Percentiles rank a stretch among this genome's conserved stretches.
Conservation (phyloP, 2,797 vertebrate species). For the Acanthurus leucopareius region DNA sequence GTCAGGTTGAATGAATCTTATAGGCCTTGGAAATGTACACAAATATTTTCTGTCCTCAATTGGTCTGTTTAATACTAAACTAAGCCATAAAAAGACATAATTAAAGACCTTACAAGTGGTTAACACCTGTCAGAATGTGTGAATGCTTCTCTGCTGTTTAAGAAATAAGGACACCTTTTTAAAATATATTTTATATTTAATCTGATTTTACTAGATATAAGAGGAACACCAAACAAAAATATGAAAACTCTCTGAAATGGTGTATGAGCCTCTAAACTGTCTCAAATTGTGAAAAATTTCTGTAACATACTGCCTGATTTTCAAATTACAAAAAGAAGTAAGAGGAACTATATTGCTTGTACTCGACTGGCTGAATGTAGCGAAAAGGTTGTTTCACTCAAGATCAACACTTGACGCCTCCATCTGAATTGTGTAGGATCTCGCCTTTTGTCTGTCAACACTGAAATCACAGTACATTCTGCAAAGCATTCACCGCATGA, state of each 20-base stretch:
- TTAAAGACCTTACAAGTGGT: not conserved
- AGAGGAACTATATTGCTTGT: not conserved
- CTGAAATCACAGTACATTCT: too few relatives aligned
- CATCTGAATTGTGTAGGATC: too few relatives aligned
- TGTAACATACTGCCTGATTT: not conserved
- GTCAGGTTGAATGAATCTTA: not conserved
- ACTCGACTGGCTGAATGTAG: not conserved
- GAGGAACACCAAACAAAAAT: not conserved
- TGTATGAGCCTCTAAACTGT: not conserved
- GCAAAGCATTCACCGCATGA: too few relatives aligned
- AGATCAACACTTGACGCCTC: not conserved
- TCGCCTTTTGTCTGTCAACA: too few relatives aligned
- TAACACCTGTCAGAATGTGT: constrained; percentile 1
- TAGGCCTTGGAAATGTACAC: not conserved
- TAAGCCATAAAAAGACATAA: not conserved
- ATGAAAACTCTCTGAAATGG: not conserved
- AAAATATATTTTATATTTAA: not conserved
- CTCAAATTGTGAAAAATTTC: not conserved
- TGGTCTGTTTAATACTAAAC: not conserved
- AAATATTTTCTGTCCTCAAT: not conserved
- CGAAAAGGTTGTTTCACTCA: not conserved
- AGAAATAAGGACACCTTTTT: not conserved
- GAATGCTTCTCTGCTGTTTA: not conserved
- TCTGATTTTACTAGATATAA: not conserved
- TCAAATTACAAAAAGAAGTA: not conserved